A percentile compares a stretch with the other conserved stretches of the same genome.
Conservation (phyloP, 2,888 invertebrate genomes). For the Patella ulyssiponensis region DNA sequence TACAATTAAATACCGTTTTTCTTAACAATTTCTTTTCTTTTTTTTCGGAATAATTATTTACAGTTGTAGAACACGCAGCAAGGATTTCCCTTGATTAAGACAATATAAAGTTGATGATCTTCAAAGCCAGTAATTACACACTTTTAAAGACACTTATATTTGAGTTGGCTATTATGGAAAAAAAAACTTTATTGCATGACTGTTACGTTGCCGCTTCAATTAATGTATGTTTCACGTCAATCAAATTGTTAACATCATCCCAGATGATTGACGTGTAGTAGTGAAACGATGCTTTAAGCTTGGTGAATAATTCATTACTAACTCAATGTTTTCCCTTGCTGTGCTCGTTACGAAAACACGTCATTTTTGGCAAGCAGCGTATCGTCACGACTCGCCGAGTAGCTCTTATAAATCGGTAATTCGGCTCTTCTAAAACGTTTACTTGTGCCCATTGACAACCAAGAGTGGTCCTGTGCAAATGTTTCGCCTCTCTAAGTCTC, state of each 20-base stretch:
- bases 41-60: too few relatives aligned
- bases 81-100: too few relatives aligned
- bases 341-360: conserved; percentile 5
- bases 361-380: background rate
- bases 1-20: too few relatives aligned
- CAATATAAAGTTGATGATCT: too few relatives aligned
- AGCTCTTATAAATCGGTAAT: background rate
- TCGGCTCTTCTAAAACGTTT: conserved; percentile 7
- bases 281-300: conserved; percentile 11
- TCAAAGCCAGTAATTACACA: too few relatives aligned
- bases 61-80: too few relatives aligned
- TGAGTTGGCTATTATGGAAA: too few relatives aligned
- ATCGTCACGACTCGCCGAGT: background rate
- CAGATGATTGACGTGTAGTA: background rate
- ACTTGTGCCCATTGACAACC: background rate
- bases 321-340: conserved; percentile 1
- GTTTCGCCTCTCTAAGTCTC: conserved; percentile 3
- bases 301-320: background rate
- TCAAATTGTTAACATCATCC: background rate
- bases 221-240: conserved; percentile 1
- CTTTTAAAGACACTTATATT: too few relatives aligned
- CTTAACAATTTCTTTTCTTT: too few relatives aligned
- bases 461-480: conserved; percentile 7
- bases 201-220: background rate
- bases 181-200: background rate